phyloP scores from a whole-genome alignment of 2,113 vertebrate genomes.

The Oceanodroma tethys region DNA sequence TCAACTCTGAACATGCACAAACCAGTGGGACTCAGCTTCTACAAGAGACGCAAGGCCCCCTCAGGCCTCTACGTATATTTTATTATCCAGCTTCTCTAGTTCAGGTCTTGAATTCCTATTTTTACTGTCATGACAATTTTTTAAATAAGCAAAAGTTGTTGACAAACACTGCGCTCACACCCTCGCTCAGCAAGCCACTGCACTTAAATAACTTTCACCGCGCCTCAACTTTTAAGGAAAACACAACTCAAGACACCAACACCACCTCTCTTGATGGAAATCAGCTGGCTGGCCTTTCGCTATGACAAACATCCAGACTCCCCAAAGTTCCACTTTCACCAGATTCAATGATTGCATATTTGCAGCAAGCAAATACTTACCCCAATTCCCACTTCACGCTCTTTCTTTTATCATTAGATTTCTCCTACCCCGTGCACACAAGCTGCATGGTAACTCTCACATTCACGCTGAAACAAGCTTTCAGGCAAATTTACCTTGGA shows the following conservation, averaged over 20 bases:
- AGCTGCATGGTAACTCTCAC: neutral
- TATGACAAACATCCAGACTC: neutral
- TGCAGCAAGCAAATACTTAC: neutral
- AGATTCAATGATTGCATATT: neutral
- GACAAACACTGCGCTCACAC: neutral
- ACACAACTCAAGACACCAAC: neutral
- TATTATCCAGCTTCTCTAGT: neutral
- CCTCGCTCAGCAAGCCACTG: neutral
- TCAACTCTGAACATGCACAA: neutral
- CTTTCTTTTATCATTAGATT: neutral
- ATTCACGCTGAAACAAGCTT: slow-evolving; percentile 3
- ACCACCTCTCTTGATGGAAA: neutral
- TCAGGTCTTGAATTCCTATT: neutral
- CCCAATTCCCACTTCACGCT: neutral
- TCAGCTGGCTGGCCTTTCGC: neutral
- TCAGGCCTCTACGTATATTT: neutral
- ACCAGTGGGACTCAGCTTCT: neutral
- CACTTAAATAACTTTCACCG: neutral
- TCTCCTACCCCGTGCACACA: neutral
- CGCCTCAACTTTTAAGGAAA: neutral
- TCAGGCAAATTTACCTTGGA: slow-evolving; percentile 15
- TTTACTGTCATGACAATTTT: neutral
- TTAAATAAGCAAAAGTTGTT: neutral
- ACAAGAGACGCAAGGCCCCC: neutral
- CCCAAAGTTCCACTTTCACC: neutral